A percentile compares a stretch with the other conserved stretches of the same genome.
phyloP scores from a whole-genome alignment of 1,140 invertebrate species.

The Drosophila guanche region DNA sequence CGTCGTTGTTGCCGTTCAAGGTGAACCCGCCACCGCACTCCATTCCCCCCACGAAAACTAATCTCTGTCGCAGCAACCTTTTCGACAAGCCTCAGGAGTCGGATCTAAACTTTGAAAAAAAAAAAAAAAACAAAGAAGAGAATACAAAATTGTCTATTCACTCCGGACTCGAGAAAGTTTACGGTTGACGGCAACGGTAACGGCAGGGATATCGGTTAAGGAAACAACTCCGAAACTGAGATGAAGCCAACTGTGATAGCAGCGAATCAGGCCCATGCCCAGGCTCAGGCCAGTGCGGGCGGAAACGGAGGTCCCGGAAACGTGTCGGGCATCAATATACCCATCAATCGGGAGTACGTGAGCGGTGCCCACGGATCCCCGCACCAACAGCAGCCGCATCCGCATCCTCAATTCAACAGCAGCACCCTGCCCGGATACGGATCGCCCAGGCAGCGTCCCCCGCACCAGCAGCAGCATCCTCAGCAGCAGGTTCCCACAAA shows the following conservation, averaged over 20 bases:
- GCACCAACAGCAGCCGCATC: constrained; percentile 45
- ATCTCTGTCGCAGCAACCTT: constrained; percentile 29
- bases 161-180: constrained; percentile 30
- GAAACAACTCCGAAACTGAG: constrained; percentile 12
- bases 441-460: constrained; percentile 55
- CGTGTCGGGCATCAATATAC: constrained; percentile 66
- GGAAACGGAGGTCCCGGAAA: constrained; percentile 16
- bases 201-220: constrained; percentile 23
- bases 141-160: constrained; percentile 58
- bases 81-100: constrained; percentile 38
- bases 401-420: constrained; percentile 45
- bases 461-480: constrained; percentile 38
- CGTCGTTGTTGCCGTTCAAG: constrained; percentile 41
- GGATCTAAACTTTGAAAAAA: constrained; percentile 22
- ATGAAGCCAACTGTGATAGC: constrained; percentile 82
- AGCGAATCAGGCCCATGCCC: constrained; percentile 51
- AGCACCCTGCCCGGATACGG: constrained; percentile 46
- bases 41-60: constrained; percentile 23
- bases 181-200: constrained; percentile 20
- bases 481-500: constrained; percentile 61
- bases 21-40: constrained; percentile 38
- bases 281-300: constrained; percentile 30
- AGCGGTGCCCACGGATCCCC: constrained; percentile 44
- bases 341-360: constrained; percentile 68
- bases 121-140: constrained; percentile 44